phyloP scores from a whole-genome alignment of 2,888 invertebrate species.

The Cinara cedri region DNA sequence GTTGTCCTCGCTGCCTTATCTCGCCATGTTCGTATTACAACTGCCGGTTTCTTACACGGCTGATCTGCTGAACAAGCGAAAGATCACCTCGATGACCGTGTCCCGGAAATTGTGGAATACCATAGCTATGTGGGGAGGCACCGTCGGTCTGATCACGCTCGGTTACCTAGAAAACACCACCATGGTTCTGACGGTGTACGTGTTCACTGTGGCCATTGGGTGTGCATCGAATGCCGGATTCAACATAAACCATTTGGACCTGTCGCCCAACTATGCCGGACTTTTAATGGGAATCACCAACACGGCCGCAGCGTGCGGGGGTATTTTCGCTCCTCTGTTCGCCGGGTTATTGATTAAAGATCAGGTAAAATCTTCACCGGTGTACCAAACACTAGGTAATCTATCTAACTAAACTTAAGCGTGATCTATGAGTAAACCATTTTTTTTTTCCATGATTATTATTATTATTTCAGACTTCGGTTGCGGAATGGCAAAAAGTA shows the following conservation, averaged over 20 bases:
- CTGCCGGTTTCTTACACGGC: slow-evolving; percentile 73
- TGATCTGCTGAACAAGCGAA: slow-evolving; percentile 68
- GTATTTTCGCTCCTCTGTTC: slow-evolving; percentile 77
- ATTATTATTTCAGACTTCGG: slow-evolving; percentile 64
- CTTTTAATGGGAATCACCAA: slow-evolving; percentile 86
- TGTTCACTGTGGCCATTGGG: slow-evolving; percentile 65
- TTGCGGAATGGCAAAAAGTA: slow-evolving; percentile 69
- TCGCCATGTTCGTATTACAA: slow-evolving; percentile 74
- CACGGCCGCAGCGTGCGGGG: slow-evolving; percentile 76
- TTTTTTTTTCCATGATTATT: background rate
- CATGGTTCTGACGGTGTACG: slow-evolving; percentile 56
- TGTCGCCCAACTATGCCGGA: slow-evolving; percentile 83
- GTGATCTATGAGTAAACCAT: background rate
- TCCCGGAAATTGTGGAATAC: slow-evolving; percentile 73
- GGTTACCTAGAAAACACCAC: slow-evolving; percentile 56
- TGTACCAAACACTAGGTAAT: too few relatives aligned
- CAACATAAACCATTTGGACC: slow-evolving; percentile 78
- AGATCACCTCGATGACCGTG: slow-evolving; percentile 66
- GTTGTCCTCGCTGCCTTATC: slow-evolving; percentile 74
- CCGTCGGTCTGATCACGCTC: slow-evolving; percentile 52
- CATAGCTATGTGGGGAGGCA: slow-evolving; percentile 62
- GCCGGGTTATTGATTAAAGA: slow-evolving; percentile 74
- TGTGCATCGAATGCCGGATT: slow-evolving; percentile 75
- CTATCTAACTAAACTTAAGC: too few relatives aligned
- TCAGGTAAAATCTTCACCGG: slow-evolving; percentile 66